Conservation (phyloP, 2,888 invertebrate genomes). For the Caenorhabditis angaria region DNA sequence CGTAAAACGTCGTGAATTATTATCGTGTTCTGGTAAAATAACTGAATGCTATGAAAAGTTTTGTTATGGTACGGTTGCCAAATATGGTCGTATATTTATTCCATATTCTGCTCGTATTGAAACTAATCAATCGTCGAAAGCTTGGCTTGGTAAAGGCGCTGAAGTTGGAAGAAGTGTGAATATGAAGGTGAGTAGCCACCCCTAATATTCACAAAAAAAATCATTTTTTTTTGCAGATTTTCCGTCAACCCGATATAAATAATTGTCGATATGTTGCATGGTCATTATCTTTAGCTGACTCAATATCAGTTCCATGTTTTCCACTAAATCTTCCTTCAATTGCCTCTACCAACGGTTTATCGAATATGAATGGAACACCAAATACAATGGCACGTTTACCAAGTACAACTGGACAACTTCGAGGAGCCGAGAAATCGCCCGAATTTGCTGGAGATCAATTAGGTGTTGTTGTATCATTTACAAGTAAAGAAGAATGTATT, state of each 20-base stretch:
- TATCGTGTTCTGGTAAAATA: conserved; percentile 41
- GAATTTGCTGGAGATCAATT: conserved; percentile 22
- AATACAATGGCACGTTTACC: conserved; percentile 1
- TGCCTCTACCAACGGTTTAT: not conserved
- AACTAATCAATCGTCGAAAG: conserved; percentile 16
- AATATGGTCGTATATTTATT: conserved; percentile 56
- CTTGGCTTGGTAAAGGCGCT: conserved; percentile 57
- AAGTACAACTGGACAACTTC: conserved; percentile 3
- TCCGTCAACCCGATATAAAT: conserved; percentile 61
- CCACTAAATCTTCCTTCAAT: conserved; percentile 1
- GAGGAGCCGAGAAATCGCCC: conserved; percentile 8
- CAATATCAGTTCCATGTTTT: not conserved
- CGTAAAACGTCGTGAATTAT: conserved; percentile 41
- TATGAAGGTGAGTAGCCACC: conserved; percentile 20
- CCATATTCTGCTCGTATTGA: conserved; percentile 57
- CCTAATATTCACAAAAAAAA: not conserved
- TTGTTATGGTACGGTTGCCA: conserved; percentile 52
- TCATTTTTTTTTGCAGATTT: conserved; percentile 31
- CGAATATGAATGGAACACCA: conserved; percentile 4
- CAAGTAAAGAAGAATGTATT: conserved; percentile 5
- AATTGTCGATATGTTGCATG: conserved; percentile 58
- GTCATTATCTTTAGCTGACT: conserved; percentile 6
- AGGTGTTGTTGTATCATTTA: conserved; percentile 24
- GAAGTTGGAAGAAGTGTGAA: conserved; percentile 27
- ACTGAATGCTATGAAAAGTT: conserved; percentile 20